Conservation (phyloP, 2,113 vertebrate genomes). For the Leptocoma aspasia region DNA sequence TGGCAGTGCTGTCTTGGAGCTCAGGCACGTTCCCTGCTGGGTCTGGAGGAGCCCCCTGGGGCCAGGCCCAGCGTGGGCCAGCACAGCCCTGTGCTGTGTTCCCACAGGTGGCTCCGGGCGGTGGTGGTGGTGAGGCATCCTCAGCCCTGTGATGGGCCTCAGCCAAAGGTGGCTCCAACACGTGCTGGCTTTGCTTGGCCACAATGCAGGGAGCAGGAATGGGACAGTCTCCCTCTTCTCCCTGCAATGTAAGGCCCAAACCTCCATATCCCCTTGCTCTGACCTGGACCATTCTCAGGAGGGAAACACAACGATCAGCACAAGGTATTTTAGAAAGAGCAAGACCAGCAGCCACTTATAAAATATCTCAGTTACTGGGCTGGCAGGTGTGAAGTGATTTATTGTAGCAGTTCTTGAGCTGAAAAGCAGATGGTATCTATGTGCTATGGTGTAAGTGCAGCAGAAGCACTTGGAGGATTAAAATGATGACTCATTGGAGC, state of each 20-base stretch:
- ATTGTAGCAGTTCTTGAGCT: not conserved
- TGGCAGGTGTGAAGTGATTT: not conserved
- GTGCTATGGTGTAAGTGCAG: not conserved
- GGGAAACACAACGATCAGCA: not conserved
- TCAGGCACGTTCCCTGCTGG: not conserved
- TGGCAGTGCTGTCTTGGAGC: not conserved
- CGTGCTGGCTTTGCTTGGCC: not conserved
- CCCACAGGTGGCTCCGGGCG: too few relatives aligned
- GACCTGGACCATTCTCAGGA: not conserved
- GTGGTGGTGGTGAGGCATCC: rapidly evolving
- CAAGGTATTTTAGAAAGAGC: not conserved
- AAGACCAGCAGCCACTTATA: not conserved
- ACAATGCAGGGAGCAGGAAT: not conserved
- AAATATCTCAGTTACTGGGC: not conserved
- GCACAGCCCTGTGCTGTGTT: not conserved
- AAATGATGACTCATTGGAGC: not conserved
- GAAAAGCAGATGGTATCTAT: not conserved
- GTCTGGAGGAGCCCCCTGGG: not conserved
- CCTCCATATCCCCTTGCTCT: not conserved
- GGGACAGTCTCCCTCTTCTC: not conserved
- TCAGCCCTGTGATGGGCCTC: not conserved
- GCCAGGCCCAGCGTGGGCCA: not conserved
- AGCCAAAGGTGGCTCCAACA: not conserved
- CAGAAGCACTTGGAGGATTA: not conserved
- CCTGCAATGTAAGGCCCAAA: too few relatives aligned